Base-by-base conservation (phyloP, 2,888 invertebrate genomes). In the Dicycla oo region DNA sequence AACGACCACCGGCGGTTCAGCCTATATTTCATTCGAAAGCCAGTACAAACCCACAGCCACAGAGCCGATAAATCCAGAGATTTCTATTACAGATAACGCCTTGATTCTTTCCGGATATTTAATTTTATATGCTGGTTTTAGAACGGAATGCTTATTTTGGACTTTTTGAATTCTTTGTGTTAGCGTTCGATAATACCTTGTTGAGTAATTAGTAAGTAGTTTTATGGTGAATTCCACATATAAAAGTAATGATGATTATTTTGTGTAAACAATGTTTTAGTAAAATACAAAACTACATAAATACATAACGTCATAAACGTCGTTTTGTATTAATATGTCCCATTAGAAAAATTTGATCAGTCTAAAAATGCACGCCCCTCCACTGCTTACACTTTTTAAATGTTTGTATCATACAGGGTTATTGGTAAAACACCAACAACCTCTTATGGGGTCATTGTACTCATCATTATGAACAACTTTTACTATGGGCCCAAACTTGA, bases 1-100 rank as follows among this genome's bases (percentile, higher is more conserved):
- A 89, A 86, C 86, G 86, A 81, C 86, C 86, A 87, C 82, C 85
- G 86, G 87, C 89, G 58, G 88, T 88, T 86, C 89, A 89, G 93
- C 91, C 93, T 93, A 94, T 94, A 94, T 94, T 94, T 94, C 94
- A 94, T 94, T 91, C 89, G 89, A 87, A 88, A 91, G 83, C 91
- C 91, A 88, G 91, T 91, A 91, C 91, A 90, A 88, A 87, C 86
- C 90, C 87, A 79, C 90, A 90, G 88, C 93, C 92, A 89, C 93
- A 91, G 91, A 91, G 89, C 91, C 94, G 94, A 95, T 95, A 95
- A 95, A 94, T 95, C 93, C 93, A 91, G 89, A 93, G 95, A 95
- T 95, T 94, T 93, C 94, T 94, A 95, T 95, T 95, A 94, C 94
- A 95, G 95, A 95, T 95, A 94, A 91, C 91, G 91, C 90, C 88